Evolutionary conservation across 2,888 invertebrate species (phyloP), one percentile per base, ranked within the genome.

Genomic region (Drosophila putrida): DNA sequence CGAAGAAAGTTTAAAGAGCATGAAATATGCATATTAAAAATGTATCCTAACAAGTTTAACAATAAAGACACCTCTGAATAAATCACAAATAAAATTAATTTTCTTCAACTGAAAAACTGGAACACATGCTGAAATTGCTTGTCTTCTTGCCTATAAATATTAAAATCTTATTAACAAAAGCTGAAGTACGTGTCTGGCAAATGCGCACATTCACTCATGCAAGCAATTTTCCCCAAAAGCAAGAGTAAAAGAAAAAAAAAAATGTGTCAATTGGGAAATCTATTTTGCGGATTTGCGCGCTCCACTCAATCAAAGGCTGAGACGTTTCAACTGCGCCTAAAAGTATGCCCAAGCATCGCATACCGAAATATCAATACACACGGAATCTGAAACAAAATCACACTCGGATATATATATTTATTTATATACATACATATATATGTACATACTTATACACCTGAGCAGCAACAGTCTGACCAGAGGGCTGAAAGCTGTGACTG

Each of bases 261-360:
- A 27, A 85, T 88, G 88, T 85, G 85, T 88, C 85, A 85, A 85
- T 88, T 85, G 85, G 85, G 85, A 85, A 85, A 85, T 85, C 85
- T 88, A 88, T 88, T 88, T 85, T 84, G 89, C 88, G 89, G 89
- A 89, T 89, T 84, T 84, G 82, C 73, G 76, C 70, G 73, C 73
- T 73, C 87, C 82, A 89, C 89, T 85, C 84, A 85, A 85, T 85
- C 84, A 85, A 89, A 80, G 72, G 72, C 80, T 71, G 65, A 67
- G 55, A 61, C 49, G 55, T 79, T 79, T 44, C 60, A 53, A 49
- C 71, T 78, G 78, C 75, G 83, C 80, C 80, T 73, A 73, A 89
- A 85, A 88, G 85, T 85, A 85, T 82, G 85, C 70, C 39, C 15
- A 15, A 44, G 36, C 50, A 53, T 38, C 53, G 51, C 31, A 38